Evolutionary conservation across 2,888 invertebrate genomes (phyloP).

Genomic region (Baronia brevicornis): DNA sequence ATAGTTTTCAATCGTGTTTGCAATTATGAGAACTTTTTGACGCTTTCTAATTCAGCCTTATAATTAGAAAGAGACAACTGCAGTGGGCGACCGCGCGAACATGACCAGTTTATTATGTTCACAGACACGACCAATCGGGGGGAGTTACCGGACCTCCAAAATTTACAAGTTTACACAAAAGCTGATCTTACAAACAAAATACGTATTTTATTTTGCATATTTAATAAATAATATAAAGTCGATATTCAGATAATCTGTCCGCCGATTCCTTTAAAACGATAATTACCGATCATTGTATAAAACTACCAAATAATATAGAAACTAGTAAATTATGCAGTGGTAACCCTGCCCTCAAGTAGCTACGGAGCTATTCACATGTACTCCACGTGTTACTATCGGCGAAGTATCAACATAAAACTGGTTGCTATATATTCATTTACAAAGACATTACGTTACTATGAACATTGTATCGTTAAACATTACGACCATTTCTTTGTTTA

Average conservation of each 20-base stretch:
- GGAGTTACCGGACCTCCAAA: constrained; percentile 1
- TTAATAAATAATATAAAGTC: too few species aligned
- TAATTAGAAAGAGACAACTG: constrained; percentile 66
- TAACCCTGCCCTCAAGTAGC: too few species aligned
- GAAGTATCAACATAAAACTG: constrained; percentile 13
- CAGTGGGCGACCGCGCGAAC: constrained; percentile 48
- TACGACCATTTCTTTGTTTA: constrained; percentile 25
- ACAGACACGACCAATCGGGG: constrained; percentile 9
- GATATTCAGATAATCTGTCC: too few species aligned
- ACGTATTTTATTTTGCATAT: too few species aligned
- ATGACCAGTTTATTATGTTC: constrained; percentile 17
- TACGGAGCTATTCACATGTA: too few species aligned
- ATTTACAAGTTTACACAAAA: constrained; percentile 4
- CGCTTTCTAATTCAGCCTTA: constrained; percentile 74
- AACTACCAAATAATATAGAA: too few species aligned
- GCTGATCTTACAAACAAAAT: too few species aligned
- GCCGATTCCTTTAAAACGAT: too few species aligned
- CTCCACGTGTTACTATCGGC: constrained; percentile 1
- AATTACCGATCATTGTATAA: too few species aligned
- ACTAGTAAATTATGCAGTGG: too few species aligned
- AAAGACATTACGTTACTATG: constrained; percentile 16
- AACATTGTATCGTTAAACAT: constrained; percentile 12
- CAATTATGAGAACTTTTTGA: constrained; percentile 35
- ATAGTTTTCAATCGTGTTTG: constrained; percentile 31
- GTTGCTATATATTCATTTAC: constrained; percentile 18